phyloP scores from a whole-genome alignment of 2,888 invertebrate species.

The Orthosia gothica region DNA sequence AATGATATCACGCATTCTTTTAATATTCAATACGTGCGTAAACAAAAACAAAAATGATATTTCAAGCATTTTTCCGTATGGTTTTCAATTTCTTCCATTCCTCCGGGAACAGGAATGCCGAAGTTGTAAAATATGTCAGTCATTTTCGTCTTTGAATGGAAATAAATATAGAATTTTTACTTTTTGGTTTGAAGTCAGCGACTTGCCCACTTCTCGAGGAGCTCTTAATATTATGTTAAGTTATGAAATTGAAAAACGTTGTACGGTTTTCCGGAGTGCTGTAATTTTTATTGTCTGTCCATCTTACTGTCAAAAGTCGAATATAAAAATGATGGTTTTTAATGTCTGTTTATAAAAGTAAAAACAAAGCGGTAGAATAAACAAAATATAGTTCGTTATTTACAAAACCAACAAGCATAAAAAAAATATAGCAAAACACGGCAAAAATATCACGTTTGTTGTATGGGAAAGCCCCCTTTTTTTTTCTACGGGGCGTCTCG shows the following conservation, averaged over 20 bases:
- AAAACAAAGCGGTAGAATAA: too few relatives aligned
- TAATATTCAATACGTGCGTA: background rate
- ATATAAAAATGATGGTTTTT: too few relatives aligned
- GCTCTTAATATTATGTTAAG: conserved; percentile 7
- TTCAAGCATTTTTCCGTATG: conserved; percentile 13
- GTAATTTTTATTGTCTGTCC: background rate
- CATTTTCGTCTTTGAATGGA: background rate
- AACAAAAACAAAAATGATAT: background rate
- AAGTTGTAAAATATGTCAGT: conserved; percentile 25
- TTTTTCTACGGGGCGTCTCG: too few relatives aligned
- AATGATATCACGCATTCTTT: too few relatives aligned
- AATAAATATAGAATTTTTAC: background rate
- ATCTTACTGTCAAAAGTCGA: background rate
- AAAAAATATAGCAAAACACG: too few relatives aligned
- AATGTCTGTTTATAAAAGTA: too few relatives aligned
- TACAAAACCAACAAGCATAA: too few relatives aligned
- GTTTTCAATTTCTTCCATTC: conserved; percentile 12
- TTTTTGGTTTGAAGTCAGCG: background rate
- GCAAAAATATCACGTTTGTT: too few relatives aligned
- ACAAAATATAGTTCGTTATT: too few relatives aligned
- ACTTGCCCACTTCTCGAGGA: background rate
- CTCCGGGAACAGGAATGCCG: background rate
- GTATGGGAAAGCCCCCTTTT: too few relatives aligned
- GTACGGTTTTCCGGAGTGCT: background rate
- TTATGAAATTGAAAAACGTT: conserved; percentile 2